These are phyloP conservation scores for Zaprionus nigranus DNA, from an alignment of 1,140 invertebrate species.

Conservation along the genomic window DNA sequence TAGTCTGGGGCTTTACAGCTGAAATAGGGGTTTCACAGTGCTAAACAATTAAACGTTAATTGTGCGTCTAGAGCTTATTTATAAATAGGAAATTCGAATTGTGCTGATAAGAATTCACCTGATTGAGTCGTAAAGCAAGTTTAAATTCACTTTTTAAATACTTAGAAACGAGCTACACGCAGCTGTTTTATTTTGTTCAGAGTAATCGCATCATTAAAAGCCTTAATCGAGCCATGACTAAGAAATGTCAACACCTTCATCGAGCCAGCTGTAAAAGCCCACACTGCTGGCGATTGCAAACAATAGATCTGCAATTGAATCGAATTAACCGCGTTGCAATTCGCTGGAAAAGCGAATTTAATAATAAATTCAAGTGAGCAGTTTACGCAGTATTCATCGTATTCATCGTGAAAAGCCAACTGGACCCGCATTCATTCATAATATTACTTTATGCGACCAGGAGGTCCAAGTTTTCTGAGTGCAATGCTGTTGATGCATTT, in stretches of 20 bases:
- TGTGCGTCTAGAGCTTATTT: background rate
- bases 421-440: slow-evolving; percentile 42
- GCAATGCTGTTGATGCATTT: slow-evolving; percentile 30
- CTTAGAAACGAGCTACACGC: background rate
- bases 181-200: background rate
- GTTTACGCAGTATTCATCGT: slow-evolving; percentile 16
- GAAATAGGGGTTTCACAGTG: background rate
- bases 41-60: background rate
- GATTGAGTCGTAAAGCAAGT: background rate
- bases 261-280: background rate
- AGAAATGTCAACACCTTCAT: background rate
- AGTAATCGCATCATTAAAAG: background rate
- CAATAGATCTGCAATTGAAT: background rate
- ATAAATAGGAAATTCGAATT: background rate
- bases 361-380: slow-evolving; percentile 34
- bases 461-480: slow-evolving; percentile 9
- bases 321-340: slow-evolving; percentile 4
- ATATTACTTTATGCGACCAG: slow-evolving; percentile 23
- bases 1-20: background rate
- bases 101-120: background rate
- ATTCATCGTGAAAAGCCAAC: slow-evolving; percentile 24
- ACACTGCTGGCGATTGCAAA: background rate
- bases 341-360: slow-evolving; percentile 27
- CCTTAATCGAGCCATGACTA: background rate
- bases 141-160: background rate